A percentile compares a stretch with the other conserved stretches of the same genome.
These are phyloP conservation scores for Dinomys branickii DNA, from an alignment of 2,113 vertebrate genomes.

Conservation along the genomic window DNA sequence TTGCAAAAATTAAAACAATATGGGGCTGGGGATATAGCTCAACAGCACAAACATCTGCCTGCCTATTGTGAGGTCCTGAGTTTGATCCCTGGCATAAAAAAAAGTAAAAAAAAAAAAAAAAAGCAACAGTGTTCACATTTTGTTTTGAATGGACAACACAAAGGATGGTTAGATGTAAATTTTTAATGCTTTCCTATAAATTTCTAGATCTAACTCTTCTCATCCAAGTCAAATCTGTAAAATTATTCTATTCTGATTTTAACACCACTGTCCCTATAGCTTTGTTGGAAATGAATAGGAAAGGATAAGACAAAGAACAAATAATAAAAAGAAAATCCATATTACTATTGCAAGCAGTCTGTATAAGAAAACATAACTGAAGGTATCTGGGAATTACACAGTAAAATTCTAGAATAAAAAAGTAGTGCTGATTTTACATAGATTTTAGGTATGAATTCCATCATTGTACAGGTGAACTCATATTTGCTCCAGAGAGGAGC, in stretches of 20 bases:
- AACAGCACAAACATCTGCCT: no score
- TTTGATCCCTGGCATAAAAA: no score
- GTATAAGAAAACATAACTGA: not conserved
- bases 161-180: not conserved
- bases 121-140: not conserved
- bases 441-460: not conserved
- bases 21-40: no score
- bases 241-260: not conserved
- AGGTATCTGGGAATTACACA: not conserved
- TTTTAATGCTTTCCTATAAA: conserved; percentile 4
- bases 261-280: not conserved
- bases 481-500: not conserved
- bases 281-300: not conserved
- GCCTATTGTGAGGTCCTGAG: no score
- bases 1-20: not conserved
- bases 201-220: not conserved
- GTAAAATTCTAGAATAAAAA: conserved; percentile 7
- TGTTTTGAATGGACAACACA: not conserved
- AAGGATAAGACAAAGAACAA: not conserved
- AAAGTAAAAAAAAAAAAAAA: no score
- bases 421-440: not conserved
- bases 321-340: not conserved
- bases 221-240: conserved; percentile 26
- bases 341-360: conserved; percentile 22
- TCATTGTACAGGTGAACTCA: not conserved